Conservation (phyloP, 2,888 invertebrate species). For the Trissoscelio sp. region DNA sequence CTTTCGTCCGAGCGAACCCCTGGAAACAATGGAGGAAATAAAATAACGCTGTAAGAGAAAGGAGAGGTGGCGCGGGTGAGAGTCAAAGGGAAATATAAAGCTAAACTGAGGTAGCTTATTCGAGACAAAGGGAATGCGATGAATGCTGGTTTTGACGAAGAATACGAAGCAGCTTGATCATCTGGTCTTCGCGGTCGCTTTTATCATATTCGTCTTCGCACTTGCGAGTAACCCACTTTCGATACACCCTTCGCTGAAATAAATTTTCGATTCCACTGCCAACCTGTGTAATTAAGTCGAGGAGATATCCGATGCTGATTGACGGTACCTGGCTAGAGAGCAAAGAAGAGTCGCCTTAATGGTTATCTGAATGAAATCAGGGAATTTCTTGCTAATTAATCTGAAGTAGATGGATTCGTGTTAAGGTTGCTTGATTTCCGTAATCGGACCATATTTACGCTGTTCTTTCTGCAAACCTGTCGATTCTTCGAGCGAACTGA, state of each 20-base stretch:
- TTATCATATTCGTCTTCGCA: conserved; percentile 44
- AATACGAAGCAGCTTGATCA: conserved; percentile 56
- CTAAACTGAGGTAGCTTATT: conserved; percentile 72
- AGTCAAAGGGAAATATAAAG: conserved; percentile 68
- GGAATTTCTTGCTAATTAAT: conserved; percentile 53
- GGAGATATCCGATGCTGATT: conserved; percentile 33
- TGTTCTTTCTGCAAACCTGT: conserved; percentile 56
- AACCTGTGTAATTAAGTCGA: conserved; percentile 35
- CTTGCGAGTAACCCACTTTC: conserved; percentile 9
- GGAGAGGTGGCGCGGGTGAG: conserved; percentile 66
- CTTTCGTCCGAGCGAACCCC: no score
- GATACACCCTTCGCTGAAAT: conserved; percentile 3
- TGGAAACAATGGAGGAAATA: conserved; percentile 82
- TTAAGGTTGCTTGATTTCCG: conserved; percentile 41
- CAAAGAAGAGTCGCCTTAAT: conserved; percentile 48
- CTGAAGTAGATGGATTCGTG: conserved; percentile 55
- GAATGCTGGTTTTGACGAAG: conserved; percentile 45
- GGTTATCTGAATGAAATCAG: conserved; percentile 33
- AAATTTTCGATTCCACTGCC: conserved; percentile 22
- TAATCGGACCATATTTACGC: conserved; percentile 59
- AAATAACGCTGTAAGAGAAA: conserved; percentile 78
- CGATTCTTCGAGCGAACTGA: conserved; percentile 60
- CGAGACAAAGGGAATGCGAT: conserved; percentile 71
- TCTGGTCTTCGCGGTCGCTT: conserved; percentile 26
- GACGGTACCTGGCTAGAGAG: conserved; percentile 29